phyloP scores from a whole-genome alignment of 1,140 invertebrate species.

The Diuraphis noxia region DNA sequence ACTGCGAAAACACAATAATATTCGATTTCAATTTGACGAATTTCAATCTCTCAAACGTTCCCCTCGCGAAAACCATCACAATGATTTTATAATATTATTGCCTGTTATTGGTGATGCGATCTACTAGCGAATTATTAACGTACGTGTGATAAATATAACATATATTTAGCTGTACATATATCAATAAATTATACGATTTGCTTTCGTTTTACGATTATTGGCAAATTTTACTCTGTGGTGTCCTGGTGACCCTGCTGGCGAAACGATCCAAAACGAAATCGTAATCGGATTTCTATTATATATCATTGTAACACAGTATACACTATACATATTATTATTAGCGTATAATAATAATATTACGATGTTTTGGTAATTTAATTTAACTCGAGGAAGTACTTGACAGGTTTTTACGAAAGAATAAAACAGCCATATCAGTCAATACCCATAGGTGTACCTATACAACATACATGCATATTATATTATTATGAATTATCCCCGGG shows the following conservation, averaged over 20 bases:
- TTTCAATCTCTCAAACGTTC: no score
- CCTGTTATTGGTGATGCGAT: not conserved
- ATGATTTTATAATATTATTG: no score
- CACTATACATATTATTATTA: no score
- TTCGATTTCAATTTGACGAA: not conserved
- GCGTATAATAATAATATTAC: not conserved
- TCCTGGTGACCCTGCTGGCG: not conserved
- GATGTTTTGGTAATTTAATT: slow-evolving; percentile 27
- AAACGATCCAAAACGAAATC: not conserved
- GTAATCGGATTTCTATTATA: no score
- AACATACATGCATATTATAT: not conserved
- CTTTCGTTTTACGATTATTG: not conserved
- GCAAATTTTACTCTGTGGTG: not conserved
- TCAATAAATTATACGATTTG: not conserved
- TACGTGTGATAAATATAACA: not conserved
- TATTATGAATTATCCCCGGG: slow-evolving; percentile 18
- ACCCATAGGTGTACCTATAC: not conserved
- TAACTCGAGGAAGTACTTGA: slow-evolving; percentile 24
- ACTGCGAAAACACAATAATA: not conserved
- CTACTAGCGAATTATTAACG: not conserved
- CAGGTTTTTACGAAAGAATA: slow-evolving; percentile 12
- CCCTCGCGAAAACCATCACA: not conserved
- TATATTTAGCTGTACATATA: not conserved
- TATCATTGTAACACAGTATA: not conserved
- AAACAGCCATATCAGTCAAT: not conserved